Percentiles rank a stretch among this genome's conserved stretches.
phyloP scores from a whole-genome alignment of 2,797 vertebrate genomes.

The Holocentrus rufus region DNA sequence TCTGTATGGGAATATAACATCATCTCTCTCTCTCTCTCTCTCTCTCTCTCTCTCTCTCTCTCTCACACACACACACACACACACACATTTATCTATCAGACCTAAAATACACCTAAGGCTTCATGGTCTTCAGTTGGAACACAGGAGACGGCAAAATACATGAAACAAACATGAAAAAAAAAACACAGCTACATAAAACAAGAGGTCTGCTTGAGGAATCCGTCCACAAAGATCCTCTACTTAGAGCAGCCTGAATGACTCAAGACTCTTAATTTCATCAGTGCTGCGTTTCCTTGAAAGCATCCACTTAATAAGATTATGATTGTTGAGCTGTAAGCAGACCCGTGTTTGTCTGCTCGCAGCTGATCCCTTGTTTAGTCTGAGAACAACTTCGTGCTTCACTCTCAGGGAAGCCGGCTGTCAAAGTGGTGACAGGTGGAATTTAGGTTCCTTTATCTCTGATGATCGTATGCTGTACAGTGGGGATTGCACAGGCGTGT shows the following conservation, averaged over 20 bases:
- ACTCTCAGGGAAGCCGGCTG: slow-evolving; percentile 13
- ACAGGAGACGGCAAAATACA: neutral
- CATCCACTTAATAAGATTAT: slow-evolving; percentile 37
- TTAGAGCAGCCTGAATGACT: slow-evolving; percentile 10
- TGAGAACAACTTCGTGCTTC: neutral
- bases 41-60: too few relatives aligned
- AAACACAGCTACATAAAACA: neutral
- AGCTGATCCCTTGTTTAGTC: too few relatives aligned
- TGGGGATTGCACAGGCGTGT: too few relatives aligned
- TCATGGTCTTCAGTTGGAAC: neutral
- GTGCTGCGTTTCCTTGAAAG: slow-evolving; percentile 28
- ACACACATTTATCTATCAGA: too few relatives aligned
- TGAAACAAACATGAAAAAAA: too few relatives aligned
- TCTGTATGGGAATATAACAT: too few relatives aligned
- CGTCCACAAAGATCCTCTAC: neutral
- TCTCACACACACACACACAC: too few relatives aligned
- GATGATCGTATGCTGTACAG: too few relatives aligned
- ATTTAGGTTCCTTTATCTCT: too few relatives aligned
- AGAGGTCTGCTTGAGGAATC: neutral
- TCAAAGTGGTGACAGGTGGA: slow-evolving; percentile 12
- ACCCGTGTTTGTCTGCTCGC: too few relatives aligned
- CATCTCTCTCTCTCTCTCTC: too few relatives aligned
- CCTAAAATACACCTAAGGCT: too few relatives aligned
- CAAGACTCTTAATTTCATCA: slow-evolving; percentile 34
- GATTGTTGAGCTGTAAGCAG: slow-evolving; percentile 37